phyloP scores from a whole-genome alignment of 1,140 invertebrate species.

The Solenopsis invicta region DNA sequence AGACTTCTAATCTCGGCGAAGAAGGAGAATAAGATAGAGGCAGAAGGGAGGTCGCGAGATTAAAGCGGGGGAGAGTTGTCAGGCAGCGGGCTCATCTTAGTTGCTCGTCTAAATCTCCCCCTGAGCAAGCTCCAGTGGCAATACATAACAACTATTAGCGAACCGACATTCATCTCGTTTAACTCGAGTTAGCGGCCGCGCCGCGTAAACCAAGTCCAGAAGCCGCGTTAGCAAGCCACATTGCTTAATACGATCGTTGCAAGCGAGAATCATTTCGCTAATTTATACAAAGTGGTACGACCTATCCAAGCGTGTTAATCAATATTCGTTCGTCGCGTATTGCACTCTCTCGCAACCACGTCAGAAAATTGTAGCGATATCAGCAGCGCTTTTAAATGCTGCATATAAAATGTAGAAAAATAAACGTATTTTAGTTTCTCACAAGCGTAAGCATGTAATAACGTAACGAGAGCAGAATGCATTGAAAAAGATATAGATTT shows the following conservation, averaged over 20 bases:
- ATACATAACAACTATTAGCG: conserved; percentile 85
- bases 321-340: conserved; percentile 67
- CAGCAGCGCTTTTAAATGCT: neutral
- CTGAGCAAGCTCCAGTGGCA: conserved; percentile 73
- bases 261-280: conserved; percentile 76
- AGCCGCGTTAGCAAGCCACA: conserved; percentile 73
- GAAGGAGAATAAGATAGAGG: conserved; percentile 57
- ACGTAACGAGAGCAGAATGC: neutral
- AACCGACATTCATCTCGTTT: conserved; percentile 84
- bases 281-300: conserved; percentile 76
- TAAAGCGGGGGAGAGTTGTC: conserved; percentile 35
- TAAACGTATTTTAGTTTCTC: neutral
- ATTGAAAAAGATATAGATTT: neutral
- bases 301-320: conserved; percentile 72
- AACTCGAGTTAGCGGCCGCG: conserved; percentile 81
- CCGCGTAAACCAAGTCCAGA: conserved; percentile 74
- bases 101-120: conserved; percentile 76
- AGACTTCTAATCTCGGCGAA: conserved; percentile 72
- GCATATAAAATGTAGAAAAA: neutral
- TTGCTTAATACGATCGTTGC: conserved; percentile 75
- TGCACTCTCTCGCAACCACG: neutral
- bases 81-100: conserved; percentile 73
- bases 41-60: conserved; percentile 25
- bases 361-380: neutral
- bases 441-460: neutral